Percentiles rank a stretch among this genome's conserved stretches.
Conservation (phyloP, 2,113 vertebrate species). For the Heterocephalus glaber region DNA sequence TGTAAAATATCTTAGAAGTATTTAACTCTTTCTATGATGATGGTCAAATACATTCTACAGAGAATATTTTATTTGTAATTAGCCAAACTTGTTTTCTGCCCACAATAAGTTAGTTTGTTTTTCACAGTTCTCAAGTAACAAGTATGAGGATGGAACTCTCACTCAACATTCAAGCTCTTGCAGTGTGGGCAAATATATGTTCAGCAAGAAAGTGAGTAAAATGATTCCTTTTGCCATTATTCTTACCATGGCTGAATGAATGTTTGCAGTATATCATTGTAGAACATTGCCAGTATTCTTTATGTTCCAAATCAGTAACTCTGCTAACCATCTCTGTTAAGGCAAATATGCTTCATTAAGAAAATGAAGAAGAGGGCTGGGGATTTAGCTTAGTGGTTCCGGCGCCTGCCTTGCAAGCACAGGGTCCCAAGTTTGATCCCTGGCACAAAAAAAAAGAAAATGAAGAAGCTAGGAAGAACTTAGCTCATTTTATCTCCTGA, state of each 20-base stretch:
- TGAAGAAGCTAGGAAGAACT: too few relatives aligned
- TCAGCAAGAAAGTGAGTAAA: constrained; percentile 83
- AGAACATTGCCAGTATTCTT: background rate
- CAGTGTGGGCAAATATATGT: constrained; percentile 81
- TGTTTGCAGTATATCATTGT: background rate
- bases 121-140: constrained; percentile 84
- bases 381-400: too few relatives aligned
- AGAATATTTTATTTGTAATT: constrained; percentile 55
- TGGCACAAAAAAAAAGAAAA: too few relatives aligned
- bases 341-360: background rate
- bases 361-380: too few relatives aligned
- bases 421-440: too few relatives aligned
- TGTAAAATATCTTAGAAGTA: constrained; percentile 20
- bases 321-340: background rate
- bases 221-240: background rate
- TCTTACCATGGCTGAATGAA: constrained; percentile 23
- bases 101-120: constrained; percentile 63
- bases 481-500: background rate
- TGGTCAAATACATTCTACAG: constrained; percentile 17
- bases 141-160: constrained; percentile 87
- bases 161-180: constrained; percentile 81
- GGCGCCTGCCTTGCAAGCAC: too few relatives aligned
- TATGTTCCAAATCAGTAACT: constrained; percentile 18
- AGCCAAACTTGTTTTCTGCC: constrained; percentile 33
- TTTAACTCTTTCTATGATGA: constrained; percentile 4